phyloP scores from a whole-genome alignment of 92 coral and sea anemone species.

The Phenganax subtilis region DNA sequence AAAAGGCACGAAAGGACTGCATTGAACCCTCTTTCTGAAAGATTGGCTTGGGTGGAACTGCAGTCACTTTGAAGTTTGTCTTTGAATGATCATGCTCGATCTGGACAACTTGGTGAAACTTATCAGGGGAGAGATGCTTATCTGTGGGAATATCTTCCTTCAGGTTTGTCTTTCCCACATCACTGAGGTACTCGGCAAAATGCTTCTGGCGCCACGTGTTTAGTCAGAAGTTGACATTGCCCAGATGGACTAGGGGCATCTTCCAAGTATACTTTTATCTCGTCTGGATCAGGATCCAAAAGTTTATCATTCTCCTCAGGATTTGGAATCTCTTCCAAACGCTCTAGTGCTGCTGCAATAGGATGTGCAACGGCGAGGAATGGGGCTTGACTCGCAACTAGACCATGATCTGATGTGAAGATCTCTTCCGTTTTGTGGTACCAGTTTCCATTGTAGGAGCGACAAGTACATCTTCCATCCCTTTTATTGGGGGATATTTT shows the following conservation, averaged over 20 bases:
- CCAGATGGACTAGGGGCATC: slow-evolving; percentile 58
- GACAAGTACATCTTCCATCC: slow-evolving; percentile 24
- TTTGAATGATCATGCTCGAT: slow-evolving; percentile 26
- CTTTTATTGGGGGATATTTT: slow-evolving; percentile 44
- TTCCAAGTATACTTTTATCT: slow-evolving; percentile 43
- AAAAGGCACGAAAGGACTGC: slow-evolving; percentile 37
- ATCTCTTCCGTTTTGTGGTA: slow-evolving; percentile 48
- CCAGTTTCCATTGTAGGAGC: slow-evolving; percentile 41
- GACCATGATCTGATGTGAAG: slow-evolving; percentile 47
- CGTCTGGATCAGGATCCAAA: slow-evolving; percentile 49
- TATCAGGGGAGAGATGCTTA: slow-evolving; percentile 27
- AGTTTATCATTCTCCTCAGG: slow-evolving; percentile 33
- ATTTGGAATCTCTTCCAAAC: slow-evolving; percentile 38
- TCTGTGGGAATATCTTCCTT: slow-evolving; percentile 35
- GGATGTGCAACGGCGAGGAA: slow-evolving; percentile 52
- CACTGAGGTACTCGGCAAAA: slow-evolving; percentile 41
- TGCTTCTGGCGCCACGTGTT: slow-evolving; percentile 62
- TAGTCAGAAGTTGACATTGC: slow-evolving; percentile 52
- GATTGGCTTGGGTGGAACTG: slow-evolving; percentile 24
- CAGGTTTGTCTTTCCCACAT: slow-evolving; percentile 53
- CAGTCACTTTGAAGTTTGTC: slow-evolving; percentile 26
- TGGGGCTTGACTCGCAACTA: slow-evolving; percentile 47
- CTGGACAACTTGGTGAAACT: slow-evolving; percentile 25
- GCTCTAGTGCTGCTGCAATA: slow-evolving; percentile 47
- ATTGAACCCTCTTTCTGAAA: background rate